Evolutionary conservation across 2,113 vertebrate species (phyloP).

Genomic region (Pseudorhombus dupliciocellatus): DNA sequence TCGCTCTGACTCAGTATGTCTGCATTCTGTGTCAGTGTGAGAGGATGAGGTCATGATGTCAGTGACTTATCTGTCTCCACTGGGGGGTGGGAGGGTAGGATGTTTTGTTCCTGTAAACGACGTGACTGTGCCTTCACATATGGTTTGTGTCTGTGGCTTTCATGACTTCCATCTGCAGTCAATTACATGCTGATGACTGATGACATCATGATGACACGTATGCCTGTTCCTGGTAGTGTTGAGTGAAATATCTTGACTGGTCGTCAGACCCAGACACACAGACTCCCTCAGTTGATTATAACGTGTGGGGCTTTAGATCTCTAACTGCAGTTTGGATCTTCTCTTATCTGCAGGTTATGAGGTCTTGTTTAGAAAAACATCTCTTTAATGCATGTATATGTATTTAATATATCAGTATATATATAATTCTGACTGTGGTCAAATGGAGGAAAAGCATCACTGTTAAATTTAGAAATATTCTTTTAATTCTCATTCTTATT

Average conservation of each 20-base stretch:
- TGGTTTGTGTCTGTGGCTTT: conserved; percentile 49
- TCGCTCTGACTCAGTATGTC: conserved; percentile 42
- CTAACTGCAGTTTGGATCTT: neutral
- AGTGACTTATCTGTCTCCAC: conserved; percentile 51
- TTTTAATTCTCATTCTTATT: too few relatives aligned
- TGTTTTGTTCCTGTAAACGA: conserved; percentile 46
- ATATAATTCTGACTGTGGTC: too few relatives aligned
- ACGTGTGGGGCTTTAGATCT: conserved; percentile 11
- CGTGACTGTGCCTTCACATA: conserved; percentile 50
- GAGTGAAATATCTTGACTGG: conserved; percentile 53
- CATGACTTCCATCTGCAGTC: conserved; percentile 59
- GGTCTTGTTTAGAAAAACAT: neutral
- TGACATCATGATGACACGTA: conserved; percentile 66
- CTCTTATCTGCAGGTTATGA: neutral
- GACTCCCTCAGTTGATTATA: conserved; percentile 51
- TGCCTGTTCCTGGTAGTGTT: conserved; percentile 47
- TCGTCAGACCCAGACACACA: conserved; percentile 46
- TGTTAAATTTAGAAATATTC: too few relatives aligned
- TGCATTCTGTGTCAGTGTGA: conserved; percentile 5
- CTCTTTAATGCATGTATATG: too few relatives aligned
- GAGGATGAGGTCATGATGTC: conserved; percentile 60
- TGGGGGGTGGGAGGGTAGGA: neutral
- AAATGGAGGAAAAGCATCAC: too few relatives aligned
- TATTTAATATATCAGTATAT: too few relatives aligned
- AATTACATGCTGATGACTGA: conserved; percentile 62